Base-by-base conservation (phyloP, 1,140 invertebrate species). In the Drosophila obscura region DNA sequence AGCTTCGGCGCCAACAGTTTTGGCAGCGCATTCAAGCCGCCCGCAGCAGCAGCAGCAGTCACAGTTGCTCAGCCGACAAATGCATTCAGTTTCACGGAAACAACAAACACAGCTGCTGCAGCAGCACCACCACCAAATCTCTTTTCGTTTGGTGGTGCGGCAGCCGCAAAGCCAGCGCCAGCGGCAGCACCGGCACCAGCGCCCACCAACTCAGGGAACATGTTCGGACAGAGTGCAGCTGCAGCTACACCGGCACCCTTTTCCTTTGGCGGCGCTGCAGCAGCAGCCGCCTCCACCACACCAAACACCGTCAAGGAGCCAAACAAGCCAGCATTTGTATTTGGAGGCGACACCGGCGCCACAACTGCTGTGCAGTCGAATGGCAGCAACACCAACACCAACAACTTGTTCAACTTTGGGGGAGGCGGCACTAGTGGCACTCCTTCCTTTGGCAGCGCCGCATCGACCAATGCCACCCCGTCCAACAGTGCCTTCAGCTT, bases 371-470 rank as follows among this genome's bases (percentile, higher is more conserved):
- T 35, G 57, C 58, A 13, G 26, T 53, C 24, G 24, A 60, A 9
- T 24, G 39, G 22, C 55, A 16, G 28, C 26, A 52, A 16, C 49
- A 53, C 5, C 52, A 71, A 48, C 15, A 68, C 15, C 15, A 80
- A 16, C 28, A 53, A 51, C 13, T 5, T 84, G 5, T 79, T 84
- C 2, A 77, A 11, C 26, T 85, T 83, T 26, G 73, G 77, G 15
- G 66, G 44, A 5, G 15, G 26, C 7, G 52, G 49, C 15, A 71
- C 69, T 11, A 11, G 13, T 13, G 24, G 22, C 1, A 13, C 63
- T 2, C 60, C 63, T 1, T 22, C 60, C 62, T 65, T 65, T 41
- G 62, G 62, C 28, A 49, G 44, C n/a, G 26, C 28, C 52, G 13
- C 48, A n/a, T 9, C 64, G 13, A 16, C 56, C 2, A 24, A 26